Evolutionary conservation across 2,888 invertebrate genomes (phyloP).

Genomic region (Caenorhabditis sp.): DNA sequence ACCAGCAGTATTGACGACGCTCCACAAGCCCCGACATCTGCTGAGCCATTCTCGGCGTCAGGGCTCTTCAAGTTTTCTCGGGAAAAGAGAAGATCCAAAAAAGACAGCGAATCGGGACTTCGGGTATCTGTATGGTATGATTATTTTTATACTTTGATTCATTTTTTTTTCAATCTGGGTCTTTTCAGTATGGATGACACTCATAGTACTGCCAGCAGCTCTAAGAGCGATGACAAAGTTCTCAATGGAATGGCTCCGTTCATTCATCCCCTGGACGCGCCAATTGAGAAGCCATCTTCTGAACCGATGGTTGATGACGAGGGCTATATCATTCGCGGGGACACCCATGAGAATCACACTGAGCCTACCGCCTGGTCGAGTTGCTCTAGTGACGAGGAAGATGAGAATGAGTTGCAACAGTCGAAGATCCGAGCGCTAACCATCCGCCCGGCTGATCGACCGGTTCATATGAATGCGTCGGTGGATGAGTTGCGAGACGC

Average conservation of each 20-base stretch:
- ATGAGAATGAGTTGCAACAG: constrained; percentile 71
- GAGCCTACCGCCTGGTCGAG: constrained; percentile 73
- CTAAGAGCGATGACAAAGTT: constrained; percentile 75
- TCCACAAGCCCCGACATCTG: constrained; percentile 12
- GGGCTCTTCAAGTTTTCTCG: constrained; percentile 58
- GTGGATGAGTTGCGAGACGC: constrained; percentile 80
- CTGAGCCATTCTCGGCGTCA: constrained; percentile 53
- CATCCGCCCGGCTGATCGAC: constrained; percentile 63
- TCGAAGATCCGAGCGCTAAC: constrained; percentile 71
- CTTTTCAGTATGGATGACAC: constrained; percentile 75
- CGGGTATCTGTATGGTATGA: constrained; percentile 55
- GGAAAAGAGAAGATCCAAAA: constrained; percentile 59
- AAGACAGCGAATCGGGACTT: constrained; percentile 43
- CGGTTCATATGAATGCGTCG: constrained; percentile 65
- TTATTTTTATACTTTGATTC: neutral
- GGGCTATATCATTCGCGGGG: constrained; percentile 70
- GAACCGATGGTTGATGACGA: constrained; percentile 70
- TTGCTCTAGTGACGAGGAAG: constrained; percentile 73
- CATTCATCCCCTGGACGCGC: constrained; percentile 63
- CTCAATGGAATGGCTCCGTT: constrained; percentile 44
- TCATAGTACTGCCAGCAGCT: constrained; percentile 77
- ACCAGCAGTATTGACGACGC: constrained; percentile 60
- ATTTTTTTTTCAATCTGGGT: no score
- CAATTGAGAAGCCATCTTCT: constrained; percentile 39
- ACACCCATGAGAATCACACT: constrained; percentile 19